Evolutionary conservation across 2,888 invertebrate species (phyloP), one percentile per base, ranked within the genome.

Genomic region (Julus scanicus): DNA sequence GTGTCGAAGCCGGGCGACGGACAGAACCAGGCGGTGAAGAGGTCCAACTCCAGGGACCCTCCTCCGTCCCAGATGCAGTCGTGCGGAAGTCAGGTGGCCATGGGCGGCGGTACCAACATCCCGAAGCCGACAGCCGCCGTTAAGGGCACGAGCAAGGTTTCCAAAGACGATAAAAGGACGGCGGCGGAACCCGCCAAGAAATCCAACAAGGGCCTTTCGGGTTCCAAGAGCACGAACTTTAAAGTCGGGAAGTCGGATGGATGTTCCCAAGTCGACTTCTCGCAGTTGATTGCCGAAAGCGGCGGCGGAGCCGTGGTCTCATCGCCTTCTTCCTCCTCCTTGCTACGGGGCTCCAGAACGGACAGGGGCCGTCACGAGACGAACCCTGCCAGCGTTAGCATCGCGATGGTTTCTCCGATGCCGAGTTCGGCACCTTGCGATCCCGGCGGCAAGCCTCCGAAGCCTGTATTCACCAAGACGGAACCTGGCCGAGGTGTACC

Each of bases 71-170:
- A 6, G 20, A 80, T 80, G 80, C 80, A 80, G 37, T 9, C 8
- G 20, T 29, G 84, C 57, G 39, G 29, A 71, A 13, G 39, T 15
- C 80, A 63, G n/a, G n/a, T 80, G 6, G 40, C n/a, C 20, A 37
- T 57, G 15, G 83, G 86, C 17, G 84, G 39, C 17, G 87, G 94
- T 90, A 94, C 96, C 8, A 96, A 96, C 29, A 96, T 97, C 90
- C 97, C 97, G 0, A 97, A 97, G 92, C 97, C 97, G 1, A 97
- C 97, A 84, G 97, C 97, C 11, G 96, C 97, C 89, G 96, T 98
- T 49, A 97, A 97, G 93, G 97, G 97, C 89, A 97, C 96, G 40
- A 95, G 95, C 89, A 48, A 80, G 48, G 88, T 85, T 20, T 17
- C 89, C 15, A 88, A 88, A 57, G 88, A 89, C 57, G 85, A 88